These are phyloP conservation scores for Erynnis tages DNA, from an alignment of 2,888 invertebrate species.

Conservation along the genomic window DNA sequence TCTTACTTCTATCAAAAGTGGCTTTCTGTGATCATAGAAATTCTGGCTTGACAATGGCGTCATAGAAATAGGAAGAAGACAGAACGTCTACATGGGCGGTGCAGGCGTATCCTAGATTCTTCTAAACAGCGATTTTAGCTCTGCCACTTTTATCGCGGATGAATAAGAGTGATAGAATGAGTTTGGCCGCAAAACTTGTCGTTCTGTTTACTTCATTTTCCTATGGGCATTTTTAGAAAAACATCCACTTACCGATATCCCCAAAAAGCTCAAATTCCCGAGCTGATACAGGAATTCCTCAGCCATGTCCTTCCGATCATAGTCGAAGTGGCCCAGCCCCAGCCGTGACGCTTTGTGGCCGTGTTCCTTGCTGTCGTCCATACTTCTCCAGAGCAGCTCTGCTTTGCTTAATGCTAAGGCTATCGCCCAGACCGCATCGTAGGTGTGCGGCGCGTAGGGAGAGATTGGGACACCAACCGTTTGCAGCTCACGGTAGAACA, in stretches of 20 bases:
- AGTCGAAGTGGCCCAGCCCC: conserved; percentile 85
- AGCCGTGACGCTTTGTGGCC: conserved; percentile 42
- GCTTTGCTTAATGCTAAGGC: conserved; percentile 87
- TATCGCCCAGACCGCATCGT: conserved; percentile 96
- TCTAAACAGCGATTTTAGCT: no score
- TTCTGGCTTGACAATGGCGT: no score
- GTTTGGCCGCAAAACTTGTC: no score
- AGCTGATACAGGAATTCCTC: conserved; percentile 86
- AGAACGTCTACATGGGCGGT: no score
- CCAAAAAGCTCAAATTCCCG: conserved; percentile 88
- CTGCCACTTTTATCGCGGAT: no score
- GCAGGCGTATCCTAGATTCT: no score
- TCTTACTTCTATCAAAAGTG: no score
- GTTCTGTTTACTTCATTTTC: no score
- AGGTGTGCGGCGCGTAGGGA: conserved; percentile 89
- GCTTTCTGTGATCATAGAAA: no score
- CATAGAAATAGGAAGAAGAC: no score
- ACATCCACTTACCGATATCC: conserved; percentile 88
- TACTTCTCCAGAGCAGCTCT: conserved; percentile 79
- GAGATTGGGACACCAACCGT: conserved; percentile 79
- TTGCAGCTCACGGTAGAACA: conserved; percentile 83
- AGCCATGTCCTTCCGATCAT: conserved; percentile 87
- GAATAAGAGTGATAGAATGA: no score
- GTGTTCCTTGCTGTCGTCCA: conserved; percentile 46
- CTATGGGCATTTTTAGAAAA: no score